A percentile compares a stretch with the other conserved stretches of the same genome.
phyloP scores from a whole-genome alignment of 2,797 vertebrate species.

The Melanogrammus aeglefinus region DNA sequence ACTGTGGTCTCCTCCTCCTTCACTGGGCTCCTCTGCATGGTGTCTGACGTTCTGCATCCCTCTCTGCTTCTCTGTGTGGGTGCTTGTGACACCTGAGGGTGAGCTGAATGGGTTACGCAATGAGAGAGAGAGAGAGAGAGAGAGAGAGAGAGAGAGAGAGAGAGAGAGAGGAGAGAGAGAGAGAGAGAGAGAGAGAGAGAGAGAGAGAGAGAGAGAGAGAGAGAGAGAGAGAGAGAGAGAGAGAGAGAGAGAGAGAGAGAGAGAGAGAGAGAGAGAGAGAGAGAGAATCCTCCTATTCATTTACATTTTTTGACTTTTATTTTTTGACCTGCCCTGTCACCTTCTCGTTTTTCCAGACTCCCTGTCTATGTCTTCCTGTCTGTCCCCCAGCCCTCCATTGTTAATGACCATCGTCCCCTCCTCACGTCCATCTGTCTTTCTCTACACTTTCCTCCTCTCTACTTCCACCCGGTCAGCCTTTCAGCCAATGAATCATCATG shows the following conservation, averaged over 20 bases:
- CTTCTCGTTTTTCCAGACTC: conserved; percentile 54
- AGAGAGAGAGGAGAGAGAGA: no score
- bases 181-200: no score
- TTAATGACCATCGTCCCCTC: no score
- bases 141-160: no score
- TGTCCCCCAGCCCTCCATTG: conserved; percentile 41
- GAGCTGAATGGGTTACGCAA: conserved; percentile 27
- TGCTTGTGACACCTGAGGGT: conserved; percentile 33
- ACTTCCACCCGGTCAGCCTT: conserved; percentile 22
- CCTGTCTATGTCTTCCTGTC: conserved; percentile 50
- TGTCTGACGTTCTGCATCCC: conserved; percentile 55
- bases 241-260: conserved; percentile 40
- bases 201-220: no score
- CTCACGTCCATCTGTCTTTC: conserved; percentile 5
- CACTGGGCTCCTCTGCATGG: conserved; percentile 62
- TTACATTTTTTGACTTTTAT: conserved; percentile 15
- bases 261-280: conserved; percentile 48
- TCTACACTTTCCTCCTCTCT: conserved; percentile 31
- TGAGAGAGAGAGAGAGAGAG: no score
- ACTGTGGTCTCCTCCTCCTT: no score
- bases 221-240: conserved; percentile 9
- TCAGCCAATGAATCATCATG: neutral
- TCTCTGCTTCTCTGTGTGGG: conserved; percentile 49
- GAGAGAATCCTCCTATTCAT: conserved; percentile 50
- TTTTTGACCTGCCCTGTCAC: conserved; percentile 47